Base-by-base conservation (phyloP, 2,113 vertebrate species). In the Arenaria interpres region DNA sequence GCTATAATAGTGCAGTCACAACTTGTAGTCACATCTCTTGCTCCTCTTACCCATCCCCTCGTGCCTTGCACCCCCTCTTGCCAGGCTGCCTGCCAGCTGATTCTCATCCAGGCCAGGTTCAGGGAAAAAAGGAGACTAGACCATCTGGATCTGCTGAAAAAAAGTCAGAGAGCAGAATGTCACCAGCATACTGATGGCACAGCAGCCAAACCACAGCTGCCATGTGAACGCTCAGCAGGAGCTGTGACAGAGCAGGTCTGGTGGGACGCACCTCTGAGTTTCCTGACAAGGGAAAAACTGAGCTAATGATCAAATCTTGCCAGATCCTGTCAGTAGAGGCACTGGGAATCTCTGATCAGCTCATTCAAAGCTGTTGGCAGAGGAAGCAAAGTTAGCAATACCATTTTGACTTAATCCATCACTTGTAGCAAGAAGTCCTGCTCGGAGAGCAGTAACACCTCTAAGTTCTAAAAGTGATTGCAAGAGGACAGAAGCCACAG, bases 291-390 rank as follows among this genome's bases (percentile, higher is more conserved):
- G 73, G 39, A 37, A 89, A 93, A 92, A 23, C 68, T 81, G 72
- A 95, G 53, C 53, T 95, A 96, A 93, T 88, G 78, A 94, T 78
- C 39, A 53, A 6, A 48, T 72, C 69, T 68, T 94, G 93, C 90
- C 95, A 97, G 88, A 89, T 53, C 21, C 60, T 85, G 35, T 90
- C 83, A 84, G 27, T 8, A 60, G 51, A 92, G 64, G 64, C 76
- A 60, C 27, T 53, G 13, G 21, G 27, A 78, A 60, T 30, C 63
- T 96, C 91, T 57, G 78, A 73, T 94, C 74, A 75, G 46, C 76
- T 86, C 12, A 8, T 68, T 71, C 7, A 5, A 78, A 88, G 35
- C 12, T 77, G 30, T 21, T 86, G 93, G 72, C 60, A 72, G 56
- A 81, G 27, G 35, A 92, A 89, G 28, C 10, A 64, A 54, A 81